Percentiles rank a stretch among this genome's conserved stretches.
Evolutionary conservation across 2,113 vertebrate species (phyloP).

Genomic region (Xenotilapia leptura): DNA sequence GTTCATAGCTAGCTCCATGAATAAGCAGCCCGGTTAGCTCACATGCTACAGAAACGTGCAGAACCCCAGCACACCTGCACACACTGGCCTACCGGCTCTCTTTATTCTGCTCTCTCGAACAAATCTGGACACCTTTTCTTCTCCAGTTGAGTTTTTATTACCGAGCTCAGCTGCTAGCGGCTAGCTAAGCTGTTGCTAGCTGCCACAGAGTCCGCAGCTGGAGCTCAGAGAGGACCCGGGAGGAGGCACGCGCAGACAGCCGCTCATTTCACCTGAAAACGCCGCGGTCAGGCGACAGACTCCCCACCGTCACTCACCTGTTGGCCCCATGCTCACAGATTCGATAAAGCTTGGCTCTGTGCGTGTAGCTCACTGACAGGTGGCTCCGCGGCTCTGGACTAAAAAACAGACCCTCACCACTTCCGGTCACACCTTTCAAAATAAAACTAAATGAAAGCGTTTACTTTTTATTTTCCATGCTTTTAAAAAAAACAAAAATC

Average conservation of each 20-base stretch:
- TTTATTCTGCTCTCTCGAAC: neutral
- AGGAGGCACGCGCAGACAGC: neutral
- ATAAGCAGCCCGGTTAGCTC: neutral
- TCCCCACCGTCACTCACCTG: slow-evolving; percentile 24
- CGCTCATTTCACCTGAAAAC: neutral
- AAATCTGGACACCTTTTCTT: neutral
- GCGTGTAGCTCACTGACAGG: neutral
- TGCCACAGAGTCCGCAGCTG: neutral
- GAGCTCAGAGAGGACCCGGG: neutral
- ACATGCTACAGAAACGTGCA: neutral
- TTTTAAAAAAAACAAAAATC: neutral
- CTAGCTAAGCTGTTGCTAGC: neutral
- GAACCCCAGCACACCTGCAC: neutral
- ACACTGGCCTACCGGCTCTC: neutral
- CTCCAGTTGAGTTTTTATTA: neutral
- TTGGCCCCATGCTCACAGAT: slow-evolving; percentile 54
- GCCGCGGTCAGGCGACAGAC: neutral
- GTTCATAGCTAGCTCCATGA: neutral
- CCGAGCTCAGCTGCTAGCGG: neutral
- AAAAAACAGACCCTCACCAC: neutral
- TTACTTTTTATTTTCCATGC: neutral
- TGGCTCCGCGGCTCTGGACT: neutral
- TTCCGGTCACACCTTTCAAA: slow-evolving; percentile 13
- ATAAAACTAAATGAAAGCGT: fast-evolving
- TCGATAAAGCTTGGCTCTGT: neutral